phyloP scores from a whole-genome alignment of 2,888 invertebrate genomes.

The Rhyacophila evoluta region DNA sequence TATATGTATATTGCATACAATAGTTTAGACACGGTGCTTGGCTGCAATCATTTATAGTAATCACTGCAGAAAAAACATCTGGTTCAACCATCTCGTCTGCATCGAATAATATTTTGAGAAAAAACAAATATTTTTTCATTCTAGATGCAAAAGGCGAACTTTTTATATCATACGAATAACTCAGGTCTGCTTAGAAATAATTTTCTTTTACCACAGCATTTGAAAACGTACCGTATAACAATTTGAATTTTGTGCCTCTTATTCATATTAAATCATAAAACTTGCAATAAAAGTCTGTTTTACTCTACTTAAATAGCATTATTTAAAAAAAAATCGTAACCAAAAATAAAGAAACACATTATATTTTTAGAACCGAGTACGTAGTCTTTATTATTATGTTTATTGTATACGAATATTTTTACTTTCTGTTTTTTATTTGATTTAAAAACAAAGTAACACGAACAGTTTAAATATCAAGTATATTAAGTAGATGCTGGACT shows the following conservation, averaged over 20 bases:
- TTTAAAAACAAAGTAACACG: no score
- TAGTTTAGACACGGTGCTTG: background rate
- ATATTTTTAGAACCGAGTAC: no score
- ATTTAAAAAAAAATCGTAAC: no score
- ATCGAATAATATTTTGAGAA: background rate
- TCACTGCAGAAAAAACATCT: background rate
- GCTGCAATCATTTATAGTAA: background rate
- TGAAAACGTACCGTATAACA: background rate
- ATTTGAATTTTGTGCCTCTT: background rate
- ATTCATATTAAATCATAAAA: background rate
- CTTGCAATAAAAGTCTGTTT: background rate
- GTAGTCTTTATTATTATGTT: no score
- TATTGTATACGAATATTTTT: no score
- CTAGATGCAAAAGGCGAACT: background rate
- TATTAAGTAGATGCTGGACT: no score
- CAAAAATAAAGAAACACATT: no score
- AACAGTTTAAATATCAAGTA: no score
- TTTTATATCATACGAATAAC: background rate
- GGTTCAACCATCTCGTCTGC: background rate
- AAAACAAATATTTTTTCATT: background rate
- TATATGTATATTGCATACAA: background rate
- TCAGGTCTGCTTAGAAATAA: background rate
- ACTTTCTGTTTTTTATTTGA: no score
- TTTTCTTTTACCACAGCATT: background rate
- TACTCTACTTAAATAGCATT: background rate